Percentiles rank a stretch among this genome's conserved stretches.
These are phyloP conservation scores for Marmota flaviventris DNA, from an alignment of 2,113 vertebrate genomes.

Conservation along the genomic window DNA sequence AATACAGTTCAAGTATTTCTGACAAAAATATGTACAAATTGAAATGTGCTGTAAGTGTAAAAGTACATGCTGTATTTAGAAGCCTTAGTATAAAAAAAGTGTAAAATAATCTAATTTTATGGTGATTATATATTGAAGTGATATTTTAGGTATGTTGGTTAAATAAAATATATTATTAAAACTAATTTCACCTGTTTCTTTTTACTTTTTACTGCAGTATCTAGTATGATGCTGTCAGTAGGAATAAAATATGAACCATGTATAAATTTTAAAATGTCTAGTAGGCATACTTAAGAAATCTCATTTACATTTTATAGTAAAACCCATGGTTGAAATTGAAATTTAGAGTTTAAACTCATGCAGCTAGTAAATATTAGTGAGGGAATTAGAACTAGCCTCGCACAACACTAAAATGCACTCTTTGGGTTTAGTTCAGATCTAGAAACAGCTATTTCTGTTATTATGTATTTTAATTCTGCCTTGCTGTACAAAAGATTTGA, in stretches of 20 bases:
- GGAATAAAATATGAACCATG: constrained; percentile 47
- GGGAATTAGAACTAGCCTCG: not conserved
- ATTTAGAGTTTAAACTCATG: constrained; percentile 52
- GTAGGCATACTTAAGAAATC: not conserved
- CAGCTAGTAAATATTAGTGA: not conserved
- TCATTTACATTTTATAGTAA: constrained; percentile 44
- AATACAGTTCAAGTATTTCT: constrained; percentile 58
- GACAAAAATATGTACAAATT: constrained; percentile 47
- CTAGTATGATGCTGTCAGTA: constrained; percentile 44
- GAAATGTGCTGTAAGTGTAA: constrained; percentile 54
- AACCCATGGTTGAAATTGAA: not conserved
- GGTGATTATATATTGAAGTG: constrained; percentile 60
- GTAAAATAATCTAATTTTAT: constrained; percentile 57
- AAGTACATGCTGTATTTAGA: constrained; percentile 53
- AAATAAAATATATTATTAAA: constrained; percentile 72
- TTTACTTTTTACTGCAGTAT: constrained; percentile 63
- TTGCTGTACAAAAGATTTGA: not conserved
- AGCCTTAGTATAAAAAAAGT: constrained; percentile 33
- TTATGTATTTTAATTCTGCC: not conserved
- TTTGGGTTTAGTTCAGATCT: constrained; percentile 59
- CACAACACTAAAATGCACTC: not conserved
- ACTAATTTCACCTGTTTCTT: constrained; percentile 66
- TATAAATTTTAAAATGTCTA: constrained; percentile 24
- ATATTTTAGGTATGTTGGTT: constrained; percentile 60
- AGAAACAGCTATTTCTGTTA: not conserved